Evolutionary conservation across 2,113 vertebrate species (phyloP).

Genomic region (Eretmochelys imbricata): DNA sequence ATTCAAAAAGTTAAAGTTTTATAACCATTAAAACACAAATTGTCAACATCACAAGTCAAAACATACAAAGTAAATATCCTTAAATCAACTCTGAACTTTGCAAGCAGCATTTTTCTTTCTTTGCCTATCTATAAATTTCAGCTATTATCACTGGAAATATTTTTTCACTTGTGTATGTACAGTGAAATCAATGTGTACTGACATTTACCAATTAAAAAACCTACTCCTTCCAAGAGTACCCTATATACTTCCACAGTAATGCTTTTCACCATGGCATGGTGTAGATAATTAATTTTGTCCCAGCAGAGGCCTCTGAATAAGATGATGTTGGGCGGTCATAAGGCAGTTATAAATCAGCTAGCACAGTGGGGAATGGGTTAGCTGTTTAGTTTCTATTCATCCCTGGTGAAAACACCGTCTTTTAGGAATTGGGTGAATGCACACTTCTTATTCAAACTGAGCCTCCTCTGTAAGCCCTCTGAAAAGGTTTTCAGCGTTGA

Average conservation of each 20-base stretch:
- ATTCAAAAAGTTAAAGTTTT: background rate
- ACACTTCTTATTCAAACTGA: background rate
- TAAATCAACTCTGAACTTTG: background rate
- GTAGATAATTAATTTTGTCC: slow-evolving; percentile 33
- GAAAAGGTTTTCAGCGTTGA: slow-evolving; percentile 15
- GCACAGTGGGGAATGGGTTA: background rate
- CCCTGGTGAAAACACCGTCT: background rate
- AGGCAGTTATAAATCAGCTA: slow-evolving; percentile 38
- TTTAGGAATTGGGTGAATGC: background rate
- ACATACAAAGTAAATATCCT: background rate
- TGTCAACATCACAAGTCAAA: background rate
- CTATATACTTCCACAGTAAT: background rate
- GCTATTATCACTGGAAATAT: background rate
- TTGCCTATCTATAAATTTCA: background rate
- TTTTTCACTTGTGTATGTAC: background rate
- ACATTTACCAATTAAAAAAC: background rate
- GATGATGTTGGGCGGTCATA: background rate
- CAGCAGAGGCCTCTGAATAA: slow-evolving; percentile 8
- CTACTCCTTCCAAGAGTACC: background rate
- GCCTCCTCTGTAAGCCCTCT: slow-evolving; percentile 27
- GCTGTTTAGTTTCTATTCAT: slow-evolving; percentile 1
- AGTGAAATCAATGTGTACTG: background rate
- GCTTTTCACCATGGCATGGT: background rate
- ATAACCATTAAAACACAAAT: background rate
- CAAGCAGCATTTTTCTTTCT: background rate